Evolutionary conservation across 2,113 vertebrate genomes (phyloP).

Genomic region (Rostratula benghalensis): DNA sequence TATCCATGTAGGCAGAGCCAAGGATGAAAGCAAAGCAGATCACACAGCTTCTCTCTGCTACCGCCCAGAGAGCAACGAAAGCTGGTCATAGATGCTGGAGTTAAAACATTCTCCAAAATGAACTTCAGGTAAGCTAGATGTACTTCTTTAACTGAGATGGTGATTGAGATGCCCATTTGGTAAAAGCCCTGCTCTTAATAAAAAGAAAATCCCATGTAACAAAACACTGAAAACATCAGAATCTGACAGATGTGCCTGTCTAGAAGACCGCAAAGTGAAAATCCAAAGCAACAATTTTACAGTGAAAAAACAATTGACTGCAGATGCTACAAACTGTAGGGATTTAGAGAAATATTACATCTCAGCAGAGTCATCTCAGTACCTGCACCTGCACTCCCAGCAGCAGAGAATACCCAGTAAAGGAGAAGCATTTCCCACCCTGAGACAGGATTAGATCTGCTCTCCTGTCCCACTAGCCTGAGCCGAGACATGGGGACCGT

Average conservation of each 20-base stretch:
- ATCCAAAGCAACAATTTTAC: background rate
- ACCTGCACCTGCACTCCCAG: background rate
- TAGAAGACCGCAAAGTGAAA: background rate
- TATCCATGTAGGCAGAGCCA: background rate
- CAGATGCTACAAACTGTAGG: background rate
- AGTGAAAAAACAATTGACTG: background rate
- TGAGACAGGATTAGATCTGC: accelerated
- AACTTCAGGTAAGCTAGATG: background rate
- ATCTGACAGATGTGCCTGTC: background rate
- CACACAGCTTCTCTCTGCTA: background rate
- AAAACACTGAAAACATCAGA: background rate
- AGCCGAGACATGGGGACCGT: background rate
- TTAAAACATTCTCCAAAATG: background rate
- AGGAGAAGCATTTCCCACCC: background rate
- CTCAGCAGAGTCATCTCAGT: background rate
- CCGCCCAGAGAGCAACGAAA: background rate
- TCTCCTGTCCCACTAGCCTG: background rate
- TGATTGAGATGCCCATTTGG: background rate
- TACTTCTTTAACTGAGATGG: background rate
- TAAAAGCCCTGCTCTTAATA: background rate
- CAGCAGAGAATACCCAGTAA: background rate
- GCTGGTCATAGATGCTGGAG: background rate
- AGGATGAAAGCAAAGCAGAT: background rate
- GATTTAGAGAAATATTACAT: background rate
- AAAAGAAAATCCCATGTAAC: background rate